Evolutionary conservation across 2,797 vertebrate genomes (phyloP), one percentile per base, ranked within the genome.

Genomic region (Mormyrops attenuatus): DNA sequence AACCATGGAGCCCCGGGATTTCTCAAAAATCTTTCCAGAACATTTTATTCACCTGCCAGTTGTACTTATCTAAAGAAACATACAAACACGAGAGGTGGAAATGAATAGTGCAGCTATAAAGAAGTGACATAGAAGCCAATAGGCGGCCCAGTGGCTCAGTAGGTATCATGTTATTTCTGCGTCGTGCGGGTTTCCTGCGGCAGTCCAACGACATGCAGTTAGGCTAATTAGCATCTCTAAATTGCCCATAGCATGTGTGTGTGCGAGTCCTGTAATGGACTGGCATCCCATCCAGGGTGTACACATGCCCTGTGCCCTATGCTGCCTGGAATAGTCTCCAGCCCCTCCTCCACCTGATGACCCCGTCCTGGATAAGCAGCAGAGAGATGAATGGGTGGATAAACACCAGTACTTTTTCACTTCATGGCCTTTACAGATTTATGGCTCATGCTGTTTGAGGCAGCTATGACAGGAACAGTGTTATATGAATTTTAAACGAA

Each of bases 161-260:
- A 15, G 73, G 41, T 3, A 82, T 2, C 77, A 47, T 82, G 77
- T 47, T 82, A 44, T 47, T 47, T 47, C 77, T 17, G 41, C n/a
- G 77, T 44, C 77, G 0, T 47, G 41, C 77, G 2, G 41, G 41
- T 44, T 82, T 82, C 41, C 77, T 47, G 7, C 20, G 7, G 41
- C 41, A 82, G 77, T 82, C 77, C 77, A n/a, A 47, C 41, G 6
- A 47, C 41, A 47, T 47, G 77, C 41, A 82, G 41, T 47, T 82
- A 47, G 41, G 17, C 77, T 82, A 82, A 82, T 82, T 82, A 82
- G 77, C 41, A 82, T 82, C 20, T 82, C 17, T n/a, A 82, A 82
- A 82, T 82, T 82, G 17, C 20, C 34, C 77, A 44, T 82, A 22
- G 38, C n/a, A 47, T n/a, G 38, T 47, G 73, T 73, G 17, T 63